A percentile compares a stretch with the other conserved stretches of the same genome.
Conservation (phyloP, 2,113 vertebrate species). For the Noctilio leporinus region DNA sequence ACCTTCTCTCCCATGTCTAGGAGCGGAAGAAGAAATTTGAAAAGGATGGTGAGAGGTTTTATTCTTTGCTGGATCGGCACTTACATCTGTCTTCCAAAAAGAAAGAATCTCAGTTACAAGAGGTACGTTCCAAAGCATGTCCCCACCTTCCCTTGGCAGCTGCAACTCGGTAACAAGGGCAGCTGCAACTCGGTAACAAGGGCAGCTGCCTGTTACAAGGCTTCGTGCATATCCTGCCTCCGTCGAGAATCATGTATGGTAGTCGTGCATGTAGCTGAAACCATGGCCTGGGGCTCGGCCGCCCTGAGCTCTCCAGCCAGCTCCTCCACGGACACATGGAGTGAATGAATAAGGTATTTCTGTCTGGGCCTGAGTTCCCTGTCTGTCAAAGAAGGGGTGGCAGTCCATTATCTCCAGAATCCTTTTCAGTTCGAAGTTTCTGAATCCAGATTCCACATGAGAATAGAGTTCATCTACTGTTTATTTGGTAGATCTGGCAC, state of each 20-base stretch:
- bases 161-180: neutral
- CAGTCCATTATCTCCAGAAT: neutral
- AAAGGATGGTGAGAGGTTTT: slow-evolving; percentile 95
- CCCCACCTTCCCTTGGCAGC: neutral
- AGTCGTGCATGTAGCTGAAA: neutral
- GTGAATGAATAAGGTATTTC: neutral
- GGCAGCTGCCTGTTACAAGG: neutral
- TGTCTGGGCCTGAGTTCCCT: neutral
- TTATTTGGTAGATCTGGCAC: neutral
- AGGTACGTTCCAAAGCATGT: slow-evolving; percentile 77
- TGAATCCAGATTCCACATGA: neutral
- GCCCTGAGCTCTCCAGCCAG: neutral
- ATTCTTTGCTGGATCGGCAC: slow-evolving; percentile 94
- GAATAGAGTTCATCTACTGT: neutral
- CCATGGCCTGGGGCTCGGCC: neutral
- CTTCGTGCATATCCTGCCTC: neutral
- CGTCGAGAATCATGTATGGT: neutral
- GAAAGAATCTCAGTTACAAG: slow-evolving; percentile 94
- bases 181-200: neutral
- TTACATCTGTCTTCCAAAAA: slow-evolving; percentile 94
- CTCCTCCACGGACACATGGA: neutral
- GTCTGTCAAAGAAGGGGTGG: neutral
- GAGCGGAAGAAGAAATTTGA: slow-evolving; percentile 97
- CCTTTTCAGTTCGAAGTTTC: neutral
- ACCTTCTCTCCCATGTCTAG: slow-evolving; percentile 74